phyloP scores from a whole-genome alignment of 2,797 vertebrate genomes.

The Muraenolepis orangiensis region DNA sequence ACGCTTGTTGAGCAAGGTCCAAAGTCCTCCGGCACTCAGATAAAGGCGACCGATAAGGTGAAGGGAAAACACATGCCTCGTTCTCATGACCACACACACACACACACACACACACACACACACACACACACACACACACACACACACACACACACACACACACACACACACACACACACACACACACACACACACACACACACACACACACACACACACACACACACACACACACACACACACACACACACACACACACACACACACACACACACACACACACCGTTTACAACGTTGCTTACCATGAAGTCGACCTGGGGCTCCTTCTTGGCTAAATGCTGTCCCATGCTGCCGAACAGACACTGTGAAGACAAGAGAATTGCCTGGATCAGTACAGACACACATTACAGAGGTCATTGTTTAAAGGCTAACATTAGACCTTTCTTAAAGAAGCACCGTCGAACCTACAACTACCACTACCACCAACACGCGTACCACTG shows the following conservation, averaged over 20 bases:
- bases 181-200: no score
- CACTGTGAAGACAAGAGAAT: constrained; percentile 45
- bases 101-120: neutral
- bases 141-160: no score
- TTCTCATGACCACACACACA: constrained; percentile 20
- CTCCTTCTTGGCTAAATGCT: constrained; percentile 68
- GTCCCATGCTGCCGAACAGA: constrained; percentile 71
- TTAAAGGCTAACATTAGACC: neutral
- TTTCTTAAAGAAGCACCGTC: neutral
- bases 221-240: no score
- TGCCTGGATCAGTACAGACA: constrained; percentile 13
- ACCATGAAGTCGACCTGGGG: constrained; percentile 55
- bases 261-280: no score
- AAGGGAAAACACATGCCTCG: constrained; percentile 23
- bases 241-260: no score
- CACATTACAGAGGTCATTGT: constrained; percentile 13
- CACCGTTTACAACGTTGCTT: constrained; percentile 21
- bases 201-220: no score
- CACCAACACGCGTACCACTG: no score
- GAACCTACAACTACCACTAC: neutral
- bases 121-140: no score
- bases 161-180: no score
- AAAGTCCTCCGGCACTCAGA: constrained; percentile 51
- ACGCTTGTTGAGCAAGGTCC: constrained; percentile 30
- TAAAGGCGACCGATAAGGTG: constrained; percentile 47